phyloP scores from a whole-genome alignment of 2,797 vertebrate genomes.

The Notoglanidium macrostoma region DNA sequence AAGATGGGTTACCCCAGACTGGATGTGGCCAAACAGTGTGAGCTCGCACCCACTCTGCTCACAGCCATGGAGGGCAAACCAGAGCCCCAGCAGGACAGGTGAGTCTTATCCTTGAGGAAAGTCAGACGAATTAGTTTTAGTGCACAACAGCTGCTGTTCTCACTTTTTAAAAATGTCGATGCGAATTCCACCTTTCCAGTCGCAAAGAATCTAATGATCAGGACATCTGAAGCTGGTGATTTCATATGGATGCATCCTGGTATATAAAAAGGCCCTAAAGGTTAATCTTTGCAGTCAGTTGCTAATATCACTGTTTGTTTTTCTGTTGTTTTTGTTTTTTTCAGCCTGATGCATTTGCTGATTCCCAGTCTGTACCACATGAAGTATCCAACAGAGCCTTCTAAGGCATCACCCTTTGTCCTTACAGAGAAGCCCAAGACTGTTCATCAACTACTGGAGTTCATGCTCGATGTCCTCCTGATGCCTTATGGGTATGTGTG shows the following conservation, averaged over 20 bases:
- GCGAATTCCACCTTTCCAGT: background rate
- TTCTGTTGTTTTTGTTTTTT: conserved; percentile 48
- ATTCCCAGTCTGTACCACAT: conserved; percentile 97
- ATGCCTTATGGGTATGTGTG: conserved; percentile 95
- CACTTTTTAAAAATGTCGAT: too few relatives aligned
- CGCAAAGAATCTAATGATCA: too few relatives aligned
- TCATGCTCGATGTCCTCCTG: conserved; percentile 97
- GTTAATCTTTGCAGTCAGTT: background rate
- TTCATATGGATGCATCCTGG: background rate
- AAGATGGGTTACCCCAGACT: conserved; percentile 98
- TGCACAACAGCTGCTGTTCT: background rate
- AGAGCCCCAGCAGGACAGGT: conserved; percentile 98
- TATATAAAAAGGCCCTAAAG: background rate
- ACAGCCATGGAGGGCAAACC: conserved; percentile 98
- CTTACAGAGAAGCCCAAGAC: conserved; percentile 97
- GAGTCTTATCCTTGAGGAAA: conserved; percentile 39
- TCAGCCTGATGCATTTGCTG: conserved; percentile 97
- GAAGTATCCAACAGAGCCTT: conserved; percentile 88
- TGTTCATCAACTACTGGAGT: conserved; percentile 94
- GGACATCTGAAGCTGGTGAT: background rate
- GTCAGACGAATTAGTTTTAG: background rate
- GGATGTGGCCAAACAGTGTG: conserved; percentile 93
- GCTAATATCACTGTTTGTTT: background rate
- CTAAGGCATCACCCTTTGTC: conserved; percentile 86
- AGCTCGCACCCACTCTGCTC: conserved; percentile 93